These are phyloP conservation scores for Bombus waltoni DNA, from an alignment of 1,140 invertebrate genomes.

Conservation along the genomic window DNA sequence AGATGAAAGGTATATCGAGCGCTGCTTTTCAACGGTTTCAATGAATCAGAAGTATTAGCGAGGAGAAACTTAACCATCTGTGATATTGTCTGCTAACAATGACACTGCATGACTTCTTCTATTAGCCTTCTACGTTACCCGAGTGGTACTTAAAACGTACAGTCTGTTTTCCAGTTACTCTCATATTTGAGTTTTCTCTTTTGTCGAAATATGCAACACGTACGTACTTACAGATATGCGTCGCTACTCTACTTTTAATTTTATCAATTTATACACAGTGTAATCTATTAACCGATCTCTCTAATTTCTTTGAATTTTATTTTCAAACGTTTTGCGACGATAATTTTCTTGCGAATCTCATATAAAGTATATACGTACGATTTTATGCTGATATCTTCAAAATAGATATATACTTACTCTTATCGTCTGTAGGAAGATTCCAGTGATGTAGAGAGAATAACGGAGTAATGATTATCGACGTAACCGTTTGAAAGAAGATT, in stretches of 20 bases:
- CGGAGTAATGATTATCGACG: neutral
- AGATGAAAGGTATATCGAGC: constrained; percentile 2
- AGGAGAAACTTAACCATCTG: constrained; percentile 69
- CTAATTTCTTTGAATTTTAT: neutral
- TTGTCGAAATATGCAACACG: constrained; percentile 10
- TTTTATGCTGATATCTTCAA: too few relatives aligned
- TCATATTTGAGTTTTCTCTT: neutral
- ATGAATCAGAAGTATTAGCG: constrained; percentile 38
- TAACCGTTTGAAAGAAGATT: neutral
- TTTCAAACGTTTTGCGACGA: neutral
- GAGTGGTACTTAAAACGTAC: constrained; percentile 52
- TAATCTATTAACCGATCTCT: too few relatives aligned
- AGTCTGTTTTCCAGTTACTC: constrained; percentile 42
- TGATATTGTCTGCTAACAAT: constrained; percentile 74
- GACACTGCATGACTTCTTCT: constrained; percentile 78
- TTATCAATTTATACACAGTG: neutral
- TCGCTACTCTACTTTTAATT: neutral
- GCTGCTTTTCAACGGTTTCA: constrained; percentile 11
- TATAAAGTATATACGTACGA: too few relatives aligned
- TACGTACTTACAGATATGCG: neutral
- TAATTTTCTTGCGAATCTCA: neutral
- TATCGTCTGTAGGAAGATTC: too few relatives aligned
- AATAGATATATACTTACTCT: too few relatives aligned
- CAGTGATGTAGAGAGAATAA: neutral
- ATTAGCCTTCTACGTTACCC: constrained; percentile 76